Conservation (phyloP, 2,113 vertebrate species). For the Vulpes vulpes region DNA sequence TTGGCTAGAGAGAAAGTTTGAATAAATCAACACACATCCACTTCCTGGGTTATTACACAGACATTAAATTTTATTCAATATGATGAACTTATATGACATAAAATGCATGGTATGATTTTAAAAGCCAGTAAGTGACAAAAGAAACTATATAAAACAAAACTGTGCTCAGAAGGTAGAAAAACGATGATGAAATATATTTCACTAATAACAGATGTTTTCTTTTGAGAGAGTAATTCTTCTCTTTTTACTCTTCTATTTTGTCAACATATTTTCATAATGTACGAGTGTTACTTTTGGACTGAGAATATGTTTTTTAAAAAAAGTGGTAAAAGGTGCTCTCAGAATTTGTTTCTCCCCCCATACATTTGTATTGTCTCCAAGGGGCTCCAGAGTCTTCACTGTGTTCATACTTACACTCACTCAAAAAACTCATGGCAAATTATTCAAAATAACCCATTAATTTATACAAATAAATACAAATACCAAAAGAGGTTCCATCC, state of each 20-base stretch:
- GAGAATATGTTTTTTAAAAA: background rate
- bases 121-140: background rate
- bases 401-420: background rate
- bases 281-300: background rate
- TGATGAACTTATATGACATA: background rate
- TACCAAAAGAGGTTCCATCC: background rate
- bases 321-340: background rate
- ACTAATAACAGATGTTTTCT: background rate
- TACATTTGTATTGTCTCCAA: background rate
- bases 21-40: background rate
- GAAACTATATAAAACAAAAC: background rate
- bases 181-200: background rate
- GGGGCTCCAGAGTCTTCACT: background rate
- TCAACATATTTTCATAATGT: conserved; percentile 1
- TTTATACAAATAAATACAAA: background rate
- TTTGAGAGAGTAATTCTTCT: background rate
- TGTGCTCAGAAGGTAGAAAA: background rate
- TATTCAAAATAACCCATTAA: background rate
- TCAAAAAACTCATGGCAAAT: background rate
- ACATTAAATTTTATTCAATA: background rate
- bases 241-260: conserved; percentile 6
- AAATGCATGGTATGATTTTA: background rate
- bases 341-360: background rate
- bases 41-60: background rate
- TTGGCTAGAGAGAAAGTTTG: background rate